These are phyloP conservation scores for Halocaridina rubra DNA, from an alignment of 2,888 invertebrate genomes.

Conservation along the genomic window DNA sequence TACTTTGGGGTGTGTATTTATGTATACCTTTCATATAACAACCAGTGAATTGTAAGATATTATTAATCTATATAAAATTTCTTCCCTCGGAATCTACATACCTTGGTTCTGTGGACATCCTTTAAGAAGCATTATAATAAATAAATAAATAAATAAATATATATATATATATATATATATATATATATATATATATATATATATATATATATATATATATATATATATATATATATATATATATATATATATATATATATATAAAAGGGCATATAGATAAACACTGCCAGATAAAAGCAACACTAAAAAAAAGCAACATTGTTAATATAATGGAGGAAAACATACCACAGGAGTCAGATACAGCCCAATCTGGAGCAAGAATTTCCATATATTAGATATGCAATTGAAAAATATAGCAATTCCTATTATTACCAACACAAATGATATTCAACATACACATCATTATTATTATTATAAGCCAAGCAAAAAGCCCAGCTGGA, in stretches of 20 bases:
- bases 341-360: constrained; percentile 51
- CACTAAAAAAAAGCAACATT: neutral
- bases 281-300: neutral
- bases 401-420: neutral
- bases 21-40: too few species aligned
- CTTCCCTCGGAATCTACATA: too few species aligned
- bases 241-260: neutral
- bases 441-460: neutral
- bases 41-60: too few species aligned
- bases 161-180: constrained; percentile 27
- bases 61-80: too few species aligned
- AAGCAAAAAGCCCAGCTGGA: too few species aligned
- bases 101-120: too few species aligned
- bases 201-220: constrained; percentile 2
- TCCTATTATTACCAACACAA: neutral
- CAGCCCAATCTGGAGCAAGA: constrained; percentile 46
- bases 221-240: constrained; percentile 1
- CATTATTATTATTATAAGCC: too few species aligned
- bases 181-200: constrained; percentile 7
- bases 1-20: too few species aligned
- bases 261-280: neutral
- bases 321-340: constrained; percentile 9
- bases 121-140: too few species aligned
- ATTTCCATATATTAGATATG: neutral
- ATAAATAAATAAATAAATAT: constrained; percentile 18